Evolutionary conservation across 1,140 invertebrate genomes (phyloP), one percentile per base, ranked within the genome.

Genomic region (Zaprionus taronus): DNA sequence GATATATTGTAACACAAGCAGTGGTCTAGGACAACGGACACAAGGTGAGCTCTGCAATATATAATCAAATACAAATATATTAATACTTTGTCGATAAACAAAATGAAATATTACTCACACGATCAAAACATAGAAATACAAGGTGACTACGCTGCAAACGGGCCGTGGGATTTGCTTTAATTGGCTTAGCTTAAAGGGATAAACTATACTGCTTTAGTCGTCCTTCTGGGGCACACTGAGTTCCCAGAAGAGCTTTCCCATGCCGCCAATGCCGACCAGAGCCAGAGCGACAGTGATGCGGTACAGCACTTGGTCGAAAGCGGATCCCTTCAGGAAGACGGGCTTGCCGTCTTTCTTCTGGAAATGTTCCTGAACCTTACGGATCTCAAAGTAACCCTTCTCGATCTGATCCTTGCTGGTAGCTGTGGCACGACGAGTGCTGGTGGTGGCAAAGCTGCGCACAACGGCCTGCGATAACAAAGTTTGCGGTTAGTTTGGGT

Each of bases 301-400:
- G 77, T 94, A 95, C 0, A 95, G 72, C 28, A 95, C 75, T 76
- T 93, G 94, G 80, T 96, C 95, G 4, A 84, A 73, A 2, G 93
- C 75, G 17, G 95, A 95, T 24, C 93, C 92, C 93, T 96, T 96
- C 41, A 96, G 84, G 91, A 94, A 95, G 31, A 95, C 92, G n/a
- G 95, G 95, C 75, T 93, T 90, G 61, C 94, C 95, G 90, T 95
- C 94, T 57, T 91, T 90, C 83, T 93, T 93, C 81, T 93, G 90
- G 92, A 94, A 94, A 71, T 94, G 93, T 14, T 93, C 92, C 86
- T 94, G 94, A 5, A 93, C 72, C 75, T 93, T 93, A 15, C 85
- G 89, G 69, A 92, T 65, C 74, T 91, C 86, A 41, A 91, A 90
- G 58, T 92, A 92, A 4, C 91, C 91, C 72, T 92, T 91, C 57